A percentile compares a stretch with the other conserved stretches of the same genome.
phyloP scores from a whole-genome alignment of 1,140 invertebrate species.

The Pteromalus puparum region DNA sequence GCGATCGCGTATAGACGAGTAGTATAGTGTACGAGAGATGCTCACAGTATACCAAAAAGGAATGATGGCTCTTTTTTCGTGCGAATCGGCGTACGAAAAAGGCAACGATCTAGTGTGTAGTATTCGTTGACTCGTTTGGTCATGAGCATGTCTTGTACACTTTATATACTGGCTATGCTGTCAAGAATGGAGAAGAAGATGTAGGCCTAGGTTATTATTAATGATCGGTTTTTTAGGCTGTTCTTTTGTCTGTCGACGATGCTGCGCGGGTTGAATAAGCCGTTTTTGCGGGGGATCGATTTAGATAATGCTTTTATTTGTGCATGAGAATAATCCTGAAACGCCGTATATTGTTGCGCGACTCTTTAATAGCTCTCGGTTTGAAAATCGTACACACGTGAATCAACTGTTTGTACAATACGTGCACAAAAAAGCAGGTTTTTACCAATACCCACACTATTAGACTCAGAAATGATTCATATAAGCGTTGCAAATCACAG shows the following conservation, averaged over 20 bases:
- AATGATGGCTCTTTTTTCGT: background rate
- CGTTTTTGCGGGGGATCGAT: too few species aligned
- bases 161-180: background rate
- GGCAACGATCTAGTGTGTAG: background rate
- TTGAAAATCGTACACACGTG: too few species aligned
- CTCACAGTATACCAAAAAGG: background rate
- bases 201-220: background rate
- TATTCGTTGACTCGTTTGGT: background rate
- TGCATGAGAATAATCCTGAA: too few species aligned
- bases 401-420: too few species aligned
- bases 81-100: background rate
- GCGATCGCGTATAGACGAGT: background rate
- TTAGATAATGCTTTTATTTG: too few species aligned
- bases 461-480: too few species aligned
- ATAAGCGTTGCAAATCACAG: too few species aligned
- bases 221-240: background rate
- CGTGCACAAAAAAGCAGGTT: too few species aligned
- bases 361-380: too few species aligned
- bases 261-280: too few species aligned
- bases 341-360: too few species aligned
- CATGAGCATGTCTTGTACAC: background rate
- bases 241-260: background rate
- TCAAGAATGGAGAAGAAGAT: background rate
- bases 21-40: background rate
- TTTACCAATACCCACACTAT: too few species aligned